phyloP scores from a whole-genome alignment of 2,797 vertebrate species.

The Brotula barbata region DNA sequence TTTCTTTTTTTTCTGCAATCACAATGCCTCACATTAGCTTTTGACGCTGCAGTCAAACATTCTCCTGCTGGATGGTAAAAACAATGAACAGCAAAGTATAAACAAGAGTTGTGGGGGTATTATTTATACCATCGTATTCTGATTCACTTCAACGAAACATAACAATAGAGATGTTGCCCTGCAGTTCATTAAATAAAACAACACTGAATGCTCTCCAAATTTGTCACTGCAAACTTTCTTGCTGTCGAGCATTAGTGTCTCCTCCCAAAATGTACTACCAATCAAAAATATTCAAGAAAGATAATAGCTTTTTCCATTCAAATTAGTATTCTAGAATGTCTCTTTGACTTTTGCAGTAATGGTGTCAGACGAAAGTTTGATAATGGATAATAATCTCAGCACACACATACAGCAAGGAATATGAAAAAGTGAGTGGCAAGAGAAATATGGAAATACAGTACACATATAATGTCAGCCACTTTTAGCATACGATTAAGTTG shows the following conservation, averaged over 20 bases:
- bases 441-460: too few species aligned
- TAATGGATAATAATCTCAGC: conserved; percentile 9
- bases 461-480: too few species aligned
- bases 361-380: conserved; percentile 16
- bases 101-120: background rate
- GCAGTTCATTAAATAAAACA: conserved; percentile 38
- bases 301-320: conserved; percentile 43
- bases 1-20: conserved; percentile 40
- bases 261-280: conserved; percentile 41
- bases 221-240: conserved; percentile 33
- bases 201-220: conserved; percentile 33
- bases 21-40: conserved; percentile 55
- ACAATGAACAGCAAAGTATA: conserved; percentile 38
- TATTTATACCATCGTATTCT: conserved; percentile 1
- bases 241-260: conserved; percentile 29
- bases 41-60: conserved; percentile 39
- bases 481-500: too few species aligned
- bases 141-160: background rate
- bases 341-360: conserved; percentile 36
- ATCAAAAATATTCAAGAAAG: conserved; percentile 49
- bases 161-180: conserved; percentile 6
- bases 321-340: conserved; percentile 28
- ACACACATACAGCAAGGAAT: background rate
- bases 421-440: too few species aligned
- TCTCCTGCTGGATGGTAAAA: conserved; percentile 29